These are phyloP conservation scores for Uromys caudimaculatus DNA, from an alignment of 2,797 vertebrate genomes.

Conservation along the genomic window DNA sequence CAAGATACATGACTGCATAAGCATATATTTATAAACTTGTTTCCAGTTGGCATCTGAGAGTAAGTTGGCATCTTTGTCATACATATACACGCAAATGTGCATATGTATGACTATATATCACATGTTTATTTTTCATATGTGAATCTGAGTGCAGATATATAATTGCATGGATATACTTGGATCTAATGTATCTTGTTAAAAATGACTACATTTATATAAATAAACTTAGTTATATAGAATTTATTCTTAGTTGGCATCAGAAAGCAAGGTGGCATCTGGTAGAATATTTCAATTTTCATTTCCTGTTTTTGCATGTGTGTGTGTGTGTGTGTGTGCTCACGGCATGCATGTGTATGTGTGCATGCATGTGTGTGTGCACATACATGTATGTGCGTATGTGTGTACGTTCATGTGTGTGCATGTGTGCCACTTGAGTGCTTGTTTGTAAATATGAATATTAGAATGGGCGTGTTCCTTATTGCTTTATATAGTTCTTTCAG, in stretches of 20 bases:
- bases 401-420: background rate
- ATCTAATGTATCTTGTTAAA: slow-evolving; percentile 76
- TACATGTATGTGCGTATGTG: background rate
- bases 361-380: background rate
- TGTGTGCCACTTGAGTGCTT: background rate
- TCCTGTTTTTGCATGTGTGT: slow-evolving; percentile 21
- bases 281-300: slow-evolving; percentile 69
- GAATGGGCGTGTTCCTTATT: slow-evolving; percentile 18
- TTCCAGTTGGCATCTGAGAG: slow-evolving; percentile 78
- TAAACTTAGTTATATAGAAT: slow-evolving; percentile 74
- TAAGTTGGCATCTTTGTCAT: slow-evolving; percentile 70
- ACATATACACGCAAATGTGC: slow-evolving; percentile 70
- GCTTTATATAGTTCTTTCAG: slow-evolving; percentile 28
- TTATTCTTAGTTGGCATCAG: slow-evolving; percentile 75
- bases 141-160: slow-evolving; percentile 59
- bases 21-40: slow-evolving; percentile 71
- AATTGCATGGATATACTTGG: slow-evolving; percentile 73
- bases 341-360: background rate
- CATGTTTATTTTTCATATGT: slow-evolving; percentile 80
- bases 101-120: slow-evolving; percentile 76
- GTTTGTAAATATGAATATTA: slow-evolving; percentile 46
- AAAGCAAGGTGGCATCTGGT: slow-evolving; percentile 75
- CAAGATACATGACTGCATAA: slow-evolving; percentile 70
- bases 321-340: background rate
- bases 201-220: slow-evolving; percentile 76